phyloP scores from a whole-genome alignment of 2,113 vertebrate genomes.

The Leucopternis melanops region DNA sequence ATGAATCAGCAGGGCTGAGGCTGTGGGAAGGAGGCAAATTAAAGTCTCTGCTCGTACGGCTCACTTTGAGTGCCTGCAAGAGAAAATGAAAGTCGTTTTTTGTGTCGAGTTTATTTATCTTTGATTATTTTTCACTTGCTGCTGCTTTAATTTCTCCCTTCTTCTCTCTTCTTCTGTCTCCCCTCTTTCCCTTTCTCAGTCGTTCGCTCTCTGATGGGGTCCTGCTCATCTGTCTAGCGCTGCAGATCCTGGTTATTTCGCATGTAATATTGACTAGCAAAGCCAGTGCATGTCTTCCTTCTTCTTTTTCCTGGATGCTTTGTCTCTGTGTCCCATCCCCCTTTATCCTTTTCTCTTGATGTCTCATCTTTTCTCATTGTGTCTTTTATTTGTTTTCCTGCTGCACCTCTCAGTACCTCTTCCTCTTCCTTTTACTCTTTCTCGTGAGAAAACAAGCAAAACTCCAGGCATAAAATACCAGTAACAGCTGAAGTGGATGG shows the following conservation, averaged over 20 bases:
- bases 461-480: background rate
- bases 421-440: background rate
- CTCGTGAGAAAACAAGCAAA: background rate
- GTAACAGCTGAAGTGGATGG: background rate
- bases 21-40: constrained; percentile 30
- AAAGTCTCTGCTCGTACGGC: background rate
- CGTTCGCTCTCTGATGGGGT: background rate
- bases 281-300: background rate
- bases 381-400: background rate
- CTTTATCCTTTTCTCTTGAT: background rate
- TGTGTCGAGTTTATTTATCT: constrained; percentile 24
- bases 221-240: background rate
- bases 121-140: background rate
- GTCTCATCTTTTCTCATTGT: background rate
- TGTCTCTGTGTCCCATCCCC: background rate
- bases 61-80: background rate
- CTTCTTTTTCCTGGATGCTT: background rate
- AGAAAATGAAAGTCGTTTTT: constrained; percentile 39
- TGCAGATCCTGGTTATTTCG: background rate
- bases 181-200: background rate
- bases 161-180: background rate
- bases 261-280: background rate
- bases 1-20: background rate
- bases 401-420: background rate
- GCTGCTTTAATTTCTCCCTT: background rate